These are phyloP conservation scores for Hyperopisus bebe DNA, from an alignment of 2,113 vertebrate genomes.

Conservation along the genomic window DNA sequence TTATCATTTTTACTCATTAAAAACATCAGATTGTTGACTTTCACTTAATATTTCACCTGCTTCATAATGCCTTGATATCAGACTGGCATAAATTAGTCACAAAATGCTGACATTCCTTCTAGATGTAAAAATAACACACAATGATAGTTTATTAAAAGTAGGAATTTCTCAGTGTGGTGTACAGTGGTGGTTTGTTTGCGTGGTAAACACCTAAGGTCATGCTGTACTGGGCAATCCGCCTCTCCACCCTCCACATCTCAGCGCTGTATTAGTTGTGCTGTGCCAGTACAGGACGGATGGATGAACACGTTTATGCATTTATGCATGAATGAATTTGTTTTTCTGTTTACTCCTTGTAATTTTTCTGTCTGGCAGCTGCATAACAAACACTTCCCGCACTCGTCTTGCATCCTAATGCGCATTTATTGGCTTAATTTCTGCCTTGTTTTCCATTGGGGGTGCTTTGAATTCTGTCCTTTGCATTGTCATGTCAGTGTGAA, in stretches of 20 bases:
- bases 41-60: background rate
- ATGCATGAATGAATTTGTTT: constrained; percentile 14
- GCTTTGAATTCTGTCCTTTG: background rate
- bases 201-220: background rate
- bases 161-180: background rate
- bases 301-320: constrained; percentile 10
- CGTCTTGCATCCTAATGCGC: background rate
- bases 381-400: background rate
- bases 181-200: background rate
- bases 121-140: background rate
- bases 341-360: constrained; percentile 13
- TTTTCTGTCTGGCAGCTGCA: constrained; percentile 10
- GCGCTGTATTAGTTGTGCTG: background rate
- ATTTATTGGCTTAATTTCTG: background rate
- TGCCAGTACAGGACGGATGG: background rate
- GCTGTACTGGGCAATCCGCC: background rate
- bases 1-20: background rate
- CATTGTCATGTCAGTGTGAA: background rate
- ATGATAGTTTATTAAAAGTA: background rate
- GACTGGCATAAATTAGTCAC: background rate
- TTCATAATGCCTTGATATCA: background rate
- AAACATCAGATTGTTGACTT: background rate
- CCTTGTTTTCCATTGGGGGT: background rate
- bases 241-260: background rate
- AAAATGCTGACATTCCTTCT: background rate